Evolutionary conservation across 2,797 vertebrate species (phyloP).

Genomic region (Pangasius sanitwongsei): DNA sequence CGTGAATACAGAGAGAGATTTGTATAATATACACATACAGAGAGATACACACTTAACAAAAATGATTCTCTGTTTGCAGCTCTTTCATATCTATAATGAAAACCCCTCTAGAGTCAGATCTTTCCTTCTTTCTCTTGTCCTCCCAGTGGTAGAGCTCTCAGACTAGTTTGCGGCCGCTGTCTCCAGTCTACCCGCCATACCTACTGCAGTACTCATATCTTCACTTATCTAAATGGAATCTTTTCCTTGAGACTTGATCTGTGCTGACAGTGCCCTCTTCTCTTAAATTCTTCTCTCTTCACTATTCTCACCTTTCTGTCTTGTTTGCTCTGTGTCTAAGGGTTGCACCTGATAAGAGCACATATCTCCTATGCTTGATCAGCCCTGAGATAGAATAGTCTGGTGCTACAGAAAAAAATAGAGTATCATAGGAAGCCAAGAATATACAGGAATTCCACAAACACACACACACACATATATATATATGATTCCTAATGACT

Average conservation of each 20-base stretch:
- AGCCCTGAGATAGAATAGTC: conserved; percentile 26
- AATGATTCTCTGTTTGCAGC: conserved; percentile 26
- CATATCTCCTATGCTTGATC: conserved; percentile 46
- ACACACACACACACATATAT: too few species aligned
- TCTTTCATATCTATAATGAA: conserved; percentile 32
- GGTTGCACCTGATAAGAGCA: conserved; percentile 46
- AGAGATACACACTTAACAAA: conserved; percentile 29
- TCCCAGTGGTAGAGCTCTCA: conserved; percentile 36
- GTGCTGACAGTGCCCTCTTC: conserved; percentile 49
- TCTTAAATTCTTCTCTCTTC: conserved; percentile 54
- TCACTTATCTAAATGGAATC: conserved; percentile 65
- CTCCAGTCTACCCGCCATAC: conserved; percentile 61
- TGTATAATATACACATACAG: conserved; percentile 7
- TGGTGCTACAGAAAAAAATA: not conserved
- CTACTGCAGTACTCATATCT: conserved; percentile 69
- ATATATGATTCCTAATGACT: conserved; percentile 21
- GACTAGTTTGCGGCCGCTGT: conserved; percentile 49
- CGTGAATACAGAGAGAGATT: conserved; percentile 13
- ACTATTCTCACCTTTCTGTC: conserved; percentile 34
- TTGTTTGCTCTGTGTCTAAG: conserved; percentile 36
- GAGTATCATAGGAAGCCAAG: not conserved
- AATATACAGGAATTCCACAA: not conserved
- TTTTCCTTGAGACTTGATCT: conserved; percentile 56
- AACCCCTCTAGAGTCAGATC: conserved; percentile 31
- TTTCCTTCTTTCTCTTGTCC: conserved; percentile 55